These are phyloP conservation scores for Gallinago paraguaiae DNA, from an alignment of 2,113 vertebrate species.

Conservation along the genomic window DNA sequence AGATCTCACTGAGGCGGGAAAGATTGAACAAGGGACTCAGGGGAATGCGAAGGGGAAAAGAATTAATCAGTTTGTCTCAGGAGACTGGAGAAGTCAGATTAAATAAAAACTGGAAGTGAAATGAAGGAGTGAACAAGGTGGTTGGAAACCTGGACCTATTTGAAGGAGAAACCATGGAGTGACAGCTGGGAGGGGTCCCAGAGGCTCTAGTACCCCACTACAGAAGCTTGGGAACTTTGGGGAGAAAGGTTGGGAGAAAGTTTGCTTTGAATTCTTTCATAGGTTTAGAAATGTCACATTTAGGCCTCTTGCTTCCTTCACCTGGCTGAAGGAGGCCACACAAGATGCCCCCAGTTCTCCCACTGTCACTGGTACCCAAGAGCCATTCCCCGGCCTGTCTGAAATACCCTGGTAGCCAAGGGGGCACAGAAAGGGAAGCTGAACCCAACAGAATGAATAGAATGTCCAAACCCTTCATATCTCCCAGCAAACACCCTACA, in stretches of 20 bases:
- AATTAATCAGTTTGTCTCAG: constrained; percentile 63
- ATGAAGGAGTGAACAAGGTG: neutral
- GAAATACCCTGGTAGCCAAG: neutral
- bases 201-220: neutral
- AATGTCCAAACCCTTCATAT: neutral
- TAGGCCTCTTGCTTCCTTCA: neutral
- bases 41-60: constrained; percentile 27
- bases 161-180: neutral
- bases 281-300: neutral
- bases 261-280: neutral
- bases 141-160: neutral
- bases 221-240: neutral
- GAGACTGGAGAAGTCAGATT: constrained; percentile 54
- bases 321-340: neutral
- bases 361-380: neutral
- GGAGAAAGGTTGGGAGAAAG: neutral
- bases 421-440: neutral
- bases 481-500: neutral
- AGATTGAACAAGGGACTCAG: constrained; percentile 42
- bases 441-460: neutral
- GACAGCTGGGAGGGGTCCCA: neutral
- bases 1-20: constrained; percentile 65
- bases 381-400: neutral
- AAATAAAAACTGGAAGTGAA: constrained; percentile 48
- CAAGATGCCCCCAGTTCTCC: neutral